Conservation (phyloP, 2,888 invertebrate species). For the Drosophila paracracens region DNA sequence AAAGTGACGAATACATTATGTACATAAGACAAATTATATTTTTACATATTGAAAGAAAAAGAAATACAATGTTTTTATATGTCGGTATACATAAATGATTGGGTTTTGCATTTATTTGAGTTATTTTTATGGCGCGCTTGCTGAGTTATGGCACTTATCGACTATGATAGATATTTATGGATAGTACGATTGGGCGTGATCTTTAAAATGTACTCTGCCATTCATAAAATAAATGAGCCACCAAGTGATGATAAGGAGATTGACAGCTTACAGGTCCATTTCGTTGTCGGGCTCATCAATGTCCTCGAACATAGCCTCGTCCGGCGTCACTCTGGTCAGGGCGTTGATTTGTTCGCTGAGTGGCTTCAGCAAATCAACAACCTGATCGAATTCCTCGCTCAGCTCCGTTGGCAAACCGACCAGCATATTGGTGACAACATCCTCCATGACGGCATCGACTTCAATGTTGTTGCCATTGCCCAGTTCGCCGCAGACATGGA, state of each 20-base stretch:
- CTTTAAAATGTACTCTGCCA: neutral
- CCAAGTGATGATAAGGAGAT: neutral
- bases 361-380: conserved; percentile 12
- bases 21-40: conserved; percentile 37
- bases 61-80: neutral
- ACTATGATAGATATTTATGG: neutral
- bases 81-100: neutral
- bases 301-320: neutral
- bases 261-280: neutral
- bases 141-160: neutral
- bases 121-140: too few relatives aligned
- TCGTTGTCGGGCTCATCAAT: conserved; percentile 30
- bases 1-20: conserved; percentile 28
- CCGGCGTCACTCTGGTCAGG: conserved; percentile 6
- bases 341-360: conserved; percentile 23
- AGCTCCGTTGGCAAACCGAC: conserved; percentile 28
- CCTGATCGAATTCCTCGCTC: neutral
- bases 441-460: conserved; percentile 33
- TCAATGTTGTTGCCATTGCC: conserved; percentile 35
- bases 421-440: conserved; percentile 29
- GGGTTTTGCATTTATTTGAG: too few relatives aligned
- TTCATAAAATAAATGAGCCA: too few relatives aligned
- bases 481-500: conserved; percentile 49
- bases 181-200: neutral
- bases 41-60: conserved; percentile 31